Conservation (phyloP, 1,140 invertebrate genomes). For the Potamilus streckersoni region DNA sequence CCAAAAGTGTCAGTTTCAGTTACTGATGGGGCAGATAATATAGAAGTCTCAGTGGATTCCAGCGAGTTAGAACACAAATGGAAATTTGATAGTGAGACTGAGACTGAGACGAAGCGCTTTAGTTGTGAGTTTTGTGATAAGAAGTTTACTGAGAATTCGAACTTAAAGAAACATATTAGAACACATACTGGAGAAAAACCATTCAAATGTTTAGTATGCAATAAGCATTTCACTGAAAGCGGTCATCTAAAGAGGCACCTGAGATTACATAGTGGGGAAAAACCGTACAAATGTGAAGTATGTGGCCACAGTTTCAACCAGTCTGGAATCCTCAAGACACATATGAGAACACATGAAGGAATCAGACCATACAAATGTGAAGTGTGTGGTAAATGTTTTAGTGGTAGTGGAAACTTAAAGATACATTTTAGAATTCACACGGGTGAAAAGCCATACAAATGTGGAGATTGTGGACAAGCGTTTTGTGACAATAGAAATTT, state of each 20-base stretch:
- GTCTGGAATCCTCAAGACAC: not conserved
- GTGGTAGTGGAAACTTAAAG: slow-evolving; percentile 9
- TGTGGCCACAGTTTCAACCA: not conserved
- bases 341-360: slow-evolving; percentile 5
- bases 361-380: slow-evolving; percentile 11
- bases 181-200: slow-evolving; percentile 10
- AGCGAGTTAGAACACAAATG: too few species aligned
- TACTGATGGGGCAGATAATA: too few species aligned
- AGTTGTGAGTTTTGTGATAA: slow-evolving; percentile 10
- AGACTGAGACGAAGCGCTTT: not conserved
- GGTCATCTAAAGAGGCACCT: slow-evolving; percentile 4
- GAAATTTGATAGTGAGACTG: too few species aligned
- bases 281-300: slow-evolving; percentile 3
- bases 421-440: slow-evolving; percentile 15
- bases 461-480: slow-evolving; percentile 38
- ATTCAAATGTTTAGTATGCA: slow-evolving; percentile 2
- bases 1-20: too few species aligned
- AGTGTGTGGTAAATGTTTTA: slow-evolving; percentile 7
- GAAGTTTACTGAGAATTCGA: not conserved
- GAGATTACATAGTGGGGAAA: slow-evolving; percentile 9
- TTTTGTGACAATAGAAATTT: slow-evolving; percentile 38
- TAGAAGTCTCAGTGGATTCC: too few species aligned
- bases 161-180: not conserved
- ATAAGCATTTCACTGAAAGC: not conserved
- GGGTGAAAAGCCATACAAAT: slow-evolving; percentile 7